A percentile compares a stretch with the other conserved stretches of the same genome.
phyloP scores from a whole-genome alignment of 2,797 vertebrate species.

The Apogon hyalosoma region DNA sequence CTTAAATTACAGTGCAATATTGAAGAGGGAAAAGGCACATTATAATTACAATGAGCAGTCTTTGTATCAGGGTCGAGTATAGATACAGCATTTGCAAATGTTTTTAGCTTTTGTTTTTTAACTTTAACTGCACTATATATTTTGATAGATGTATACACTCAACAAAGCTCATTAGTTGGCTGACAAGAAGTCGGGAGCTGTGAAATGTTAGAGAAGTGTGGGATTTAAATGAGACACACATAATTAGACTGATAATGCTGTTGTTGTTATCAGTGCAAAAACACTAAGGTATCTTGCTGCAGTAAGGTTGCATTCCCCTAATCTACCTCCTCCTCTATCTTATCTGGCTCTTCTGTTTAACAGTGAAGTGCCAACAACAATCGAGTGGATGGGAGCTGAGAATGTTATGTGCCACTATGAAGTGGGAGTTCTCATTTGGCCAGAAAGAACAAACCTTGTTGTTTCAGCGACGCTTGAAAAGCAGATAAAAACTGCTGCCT shows the following conservation, averaged over 20 bases:
- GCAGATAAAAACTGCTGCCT: constrained; percentile 19
- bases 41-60: too few relatives aligned
- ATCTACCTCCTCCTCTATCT: constrained; percentile 21
- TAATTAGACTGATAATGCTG: constrained; percentile 11
- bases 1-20: too few relatives aligned
- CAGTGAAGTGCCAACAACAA: constrained; percentile 39
- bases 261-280: constrained; percentile 18
- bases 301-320: constrained; percentile 1
- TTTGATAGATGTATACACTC: constrained; percentile 4
- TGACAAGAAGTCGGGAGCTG: constrained; percentile 19
- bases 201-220: constrained; percentile 26
- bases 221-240: constrained; percentile 32
- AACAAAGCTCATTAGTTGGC: constrained; percentile 6
- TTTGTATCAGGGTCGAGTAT: too few relatives aligned
- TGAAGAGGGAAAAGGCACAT: too few relatives aligned
- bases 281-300: constrained; percentile 18
- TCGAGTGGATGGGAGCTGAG: constrained; percentile 24
- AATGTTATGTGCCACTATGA: constrained; percentile 48
- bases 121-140: background rate
- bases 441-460: constrained; percentile 29
- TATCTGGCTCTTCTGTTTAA: constrained; percentile 27
- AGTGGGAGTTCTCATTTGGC: constrained; percentile 42
- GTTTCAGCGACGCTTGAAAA: constrained; percentile 24
- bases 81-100: constrained; percentile 3
- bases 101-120: too few relatives aligned